These are phyloP conservation scores for Sycophila texana DNA, from an alignment of 2,888 invertebrate species.

Conservation along the genomic window DNA sequence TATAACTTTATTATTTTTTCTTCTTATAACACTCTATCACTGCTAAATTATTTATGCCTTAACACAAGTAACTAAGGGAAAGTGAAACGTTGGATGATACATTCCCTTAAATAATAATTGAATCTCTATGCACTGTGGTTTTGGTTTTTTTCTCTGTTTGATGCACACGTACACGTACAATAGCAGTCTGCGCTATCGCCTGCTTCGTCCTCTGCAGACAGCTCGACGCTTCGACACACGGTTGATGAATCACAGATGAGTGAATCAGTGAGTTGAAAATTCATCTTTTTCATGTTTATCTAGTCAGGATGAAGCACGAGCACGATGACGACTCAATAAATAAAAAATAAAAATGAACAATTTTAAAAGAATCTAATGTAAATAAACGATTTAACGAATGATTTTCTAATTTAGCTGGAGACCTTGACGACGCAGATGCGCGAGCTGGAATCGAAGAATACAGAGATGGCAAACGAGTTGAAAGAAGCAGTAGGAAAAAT, in stretches of 20 bases:
- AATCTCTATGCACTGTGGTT: slow-evolving; percentile 73
- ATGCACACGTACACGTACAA: slow-evolving; percentile 56
- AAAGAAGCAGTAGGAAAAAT: slow-evolving; percentile 87
- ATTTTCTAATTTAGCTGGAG: slow-evolving; percentile 82
- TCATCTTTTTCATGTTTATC: slow-evolving; percentile 50
- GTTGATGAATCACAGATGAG: slow-evolving; percentile 64
- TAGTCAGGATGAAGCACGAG: slow-evolving; percentile 48
- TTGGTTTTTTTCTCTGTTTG: slow-evolving; percentile 66
- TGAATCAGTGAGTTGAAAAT: slow-evolving; percentile 68
- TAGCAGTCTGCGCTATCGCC: slow-evolving; percentile 71
- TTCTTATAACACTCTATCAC: slow-evolving; percentile 63
- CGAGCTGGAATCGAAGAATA: slow-evolving; percentile 82
- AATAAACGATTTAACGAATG: not conserved
- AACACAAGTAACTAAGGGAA: slow-evolving; percentile 65
- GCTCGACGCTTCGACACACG: slow-evolving; percentile 65
- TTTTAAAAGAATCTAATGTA: too few relatives aligned
- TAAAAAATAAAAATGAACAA: slow-evolving; percentile 4
- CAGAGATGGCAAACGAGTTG: slow-evolving; percentile 83
- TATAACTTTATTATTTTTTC: slow-evolving; percentile 6
- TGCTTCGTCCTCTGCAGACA: slow-evolving; percentile 66
- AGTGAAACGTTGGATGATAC: not conserved
- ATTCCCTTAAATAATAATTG: slow-evolving; percentile 46
- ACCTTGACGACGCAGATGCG: slow-evolving; percentile 86
- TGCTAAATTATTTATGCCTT: slow-evolving; percentile 63
- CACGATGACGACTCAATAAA: slow-evolving; percentile 18